phyloP scores from a whole-genome alignment of 1,140 invertebrate species.

The Octopus sinensis region DNA sequence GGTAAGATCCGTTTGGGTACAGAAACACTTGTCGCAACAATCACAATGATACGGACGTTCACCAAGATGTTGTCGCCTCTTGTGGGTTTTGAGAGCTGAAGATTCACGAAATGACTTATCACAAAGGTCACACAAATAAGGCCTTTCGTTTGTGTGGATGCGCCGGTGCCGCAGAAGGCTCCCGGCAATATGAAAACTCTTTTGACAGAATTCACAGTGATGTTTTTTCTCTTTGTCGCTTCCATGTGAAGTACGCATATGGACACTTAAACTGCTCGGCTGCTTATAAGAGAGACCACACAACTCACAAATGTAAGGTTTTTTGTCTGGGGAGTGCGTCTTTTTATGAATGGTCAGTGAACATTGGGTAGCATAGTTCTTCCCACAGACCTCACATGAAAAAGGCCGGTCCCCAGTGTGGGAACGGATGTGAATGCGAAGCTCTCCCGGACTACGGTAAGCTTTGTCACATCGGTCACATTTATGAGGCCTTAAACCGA shows the following conservation, averaged over 20 bases:
- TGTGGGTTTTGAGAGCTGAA: background rate
- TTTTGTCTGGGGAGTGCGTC: background rate
- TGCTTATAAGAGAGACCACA: background rate
- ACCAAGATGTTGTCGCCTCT: background rate
- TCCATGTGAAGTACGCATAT: background rate
- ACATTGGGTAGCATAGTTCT: background rate
- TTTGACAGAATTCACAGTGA: background rate
- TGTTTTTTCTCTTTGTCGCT: background rate
- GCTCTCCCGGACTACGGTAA: background rate
- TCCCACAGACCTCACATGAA: background rate
- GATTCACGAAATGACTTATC: conserved; percentile 45
- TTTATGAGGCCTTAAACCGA: background rate
- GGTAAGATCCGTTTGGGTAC: background rate
- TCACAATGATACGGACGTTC: background rate
- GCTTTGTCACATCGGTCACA: background rate
- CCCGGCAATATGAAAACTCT: background rate
- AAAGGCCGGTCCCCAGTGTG: background rate
- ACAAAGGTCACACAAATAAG: conserved; percentile 60
- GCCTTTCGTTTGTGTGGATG: conserved; percentile 61
- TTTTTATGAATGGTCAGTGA: conserved; percentile 3
- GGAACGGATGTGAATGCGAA: background rate
- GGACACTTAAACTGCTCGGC: background rate
- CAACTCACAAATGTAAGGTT: background rate
- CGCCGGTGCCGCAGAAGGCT: conserved; percentile 54
- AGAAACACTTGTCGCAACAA: background rate